These are phyloP conservation scores for Ditylenchus dipsaci DNA, from an alignment of 1,140 invertebrate species.

Conservation along the genomic window DNA sequence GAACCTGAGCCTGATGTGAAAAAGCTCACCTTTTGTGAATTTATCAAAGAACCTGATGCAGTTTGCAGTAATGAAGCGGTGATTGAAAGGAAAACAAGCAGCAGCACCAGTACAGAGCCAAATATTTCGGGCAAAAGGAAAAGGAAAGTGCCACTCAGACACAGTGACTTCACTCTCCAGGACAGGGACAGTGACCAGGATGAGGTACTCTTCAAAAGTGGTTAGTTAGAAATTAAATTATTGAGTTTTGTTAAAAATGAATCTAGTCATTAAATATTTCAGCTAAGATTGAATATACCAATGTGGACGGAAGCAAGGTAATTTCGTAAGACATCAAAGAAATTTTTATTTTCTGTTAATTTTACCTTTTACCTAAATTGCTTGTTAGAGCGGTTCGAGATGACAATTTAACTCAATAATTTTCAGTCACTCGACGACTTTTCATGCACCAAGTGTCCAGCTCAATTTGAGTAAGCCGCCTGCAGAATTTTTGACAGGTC, in stretches of 20 bases:
- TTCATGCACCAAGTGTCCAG: conserved; percentile 32
- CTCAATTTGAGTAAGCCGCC: conserved; percentile 3
- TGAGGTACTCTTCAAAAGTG: conserved; percentile 6
- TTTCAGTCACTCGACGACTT: conserved; percentile 21
- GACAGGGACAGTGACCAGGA: conserved; percentile 11
- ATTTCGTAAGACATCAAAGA: background rate
- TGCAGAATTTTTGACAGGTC: conserved; percentile 20
- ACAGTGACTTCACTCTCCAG: conserved; percentile 16
- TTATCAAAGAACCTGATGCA: background rate
- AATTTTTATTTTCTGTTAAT: too few relatives aligned
- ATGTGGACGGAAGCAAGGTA: conserved; percentile 19
- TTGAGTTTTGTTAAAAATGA: too few relatives aligned
- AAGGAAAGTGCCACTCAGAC: conserved; percentile 22
- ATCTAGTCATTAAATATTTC: too few relatives aligned
- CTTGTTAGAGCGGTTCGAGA: too few relatives aligned
- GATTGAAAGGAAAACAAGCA: too few relatives aligned
- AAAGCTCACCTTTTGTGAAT: background rate
- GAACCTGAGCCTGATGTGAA: too few relatives aligned
- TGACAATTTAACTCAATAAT: too few relatives aligned
- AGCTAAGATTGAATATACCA: conserved; percentile 28
- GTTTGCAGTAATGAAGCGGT: too few relatives aligned
- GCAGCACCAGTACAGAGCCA: too few relatives aligned
- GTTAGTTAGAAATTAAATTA: too few relatives aligned
- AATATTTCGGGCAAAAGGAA: background rate
- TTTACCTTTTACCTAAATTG: too few relatives aligned